Conservation (phyloP, 2,888 invertebrate genomes). For the Drosophila emarginata region DNA sequence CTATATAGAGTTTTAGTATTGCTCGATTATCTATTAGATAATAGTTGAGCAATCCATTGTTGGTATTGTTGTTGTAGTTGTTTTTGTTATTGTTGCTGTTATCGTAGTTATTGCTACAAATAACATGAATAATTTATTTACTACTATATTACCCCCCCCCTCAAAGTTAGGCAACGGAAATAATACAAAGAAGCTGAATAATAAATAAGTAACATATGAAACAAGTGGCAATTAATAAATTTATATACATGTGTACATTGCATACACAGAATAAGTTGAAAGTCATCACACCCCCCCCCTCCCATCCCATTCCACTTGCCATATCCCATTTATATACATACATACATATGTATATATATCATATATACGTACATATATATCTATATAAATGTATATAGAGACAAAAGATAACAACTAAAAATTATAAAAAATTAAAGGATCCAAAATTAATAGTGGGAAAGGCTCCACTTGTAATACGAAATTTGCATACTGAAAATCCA, state of each 20-base stretch:
- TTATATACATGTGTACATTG: neutral
- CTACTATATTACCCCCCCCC: slow-evolving; percentile 19
- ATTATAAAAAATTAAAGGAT: too few relatives aligned
- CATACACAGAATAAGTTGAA: neutral
- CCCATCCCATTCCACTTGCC: too few relatives aligned
- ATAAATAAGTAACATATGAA: neutral
- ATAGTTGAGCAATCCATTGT: neutral
- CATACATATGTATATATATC: too few relatives aligned
- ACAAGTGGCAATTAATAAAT: neutral
- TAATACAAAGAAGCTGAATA: slow-evolving; percentile 2
- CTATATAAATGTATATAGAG: too few relatives aligned
- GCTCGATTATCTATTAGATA: slow-evolving; percentile 3
- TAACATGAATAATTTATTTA: neutral
- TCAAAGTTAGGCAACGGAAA: slow-evolving; percentile 38
- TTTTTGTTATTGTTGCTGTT: neutral
- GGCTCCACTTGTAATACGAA: too few relatives aligned
- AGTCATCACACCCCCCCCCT: too few relatives aligned
- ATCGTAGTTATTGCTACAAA: neutral
- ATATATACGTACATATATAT: too few relatives aligned
- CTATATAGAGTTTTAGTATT: neutral
- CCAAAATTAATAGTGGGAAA: too few relatives aligned
- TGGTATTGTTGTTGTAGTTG: neutral
- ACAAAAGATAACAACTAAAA: too few relatives aligned
- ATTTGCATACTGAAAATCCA: too few relatives aligned
- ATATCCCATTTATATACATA: too few relatives aligned